Base-by-base conservation (phyloP, 2,797 vertebrate genomes). In the Galaxias olidus region DNA sequence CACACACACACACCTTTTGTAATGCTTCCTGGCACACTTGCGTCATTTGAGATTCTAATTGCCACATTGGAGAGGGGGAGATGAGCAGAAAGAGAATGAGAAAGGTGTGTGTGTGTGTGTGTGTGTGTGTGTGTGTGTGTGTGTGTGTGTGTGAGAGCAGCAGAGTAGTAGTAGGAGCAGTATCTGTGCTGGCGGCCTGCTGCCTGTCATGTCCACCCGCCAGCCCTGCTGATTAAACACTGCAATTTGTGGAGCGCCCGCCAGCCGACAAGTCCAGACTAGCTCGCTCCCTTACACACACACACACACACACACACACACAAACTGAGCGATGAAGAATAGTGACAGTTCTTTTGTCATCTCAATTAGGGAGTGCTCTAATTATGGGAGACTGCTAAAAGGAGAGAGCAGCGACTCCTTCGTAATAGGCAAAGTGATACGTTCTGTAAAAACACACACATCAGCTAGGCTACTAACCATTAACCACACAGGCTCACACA, bases 191-290 rank as follows among this genome's bases (percentile, higher is more conserved):
- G 42, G 18, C 67, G 63, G 59, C 58, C 46, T 65, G 61, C 72
- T 61, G 59, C 61, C 73, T 74, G 68, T 74, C 74, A 80, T 54
- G 61, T 71, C 63, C 52, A 68, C 45, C 61, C 59, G 68, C 73
- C 72, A 77, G 72, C 65, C 8, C 58, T 58, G 56, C 61, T 76
- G 66, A 84, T 79, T 76, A 77, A 75, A 76, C 20, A 43, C 57
- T 45, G 61, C 57, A 76, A 70, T 80, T 76, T 79, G 67, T 68
- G 71, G 58, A 69, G 54, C 48, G n/a, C 46, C 58, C 42, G 13
- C 41, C 45, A 59, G 42, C 61, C 43, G 41, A 66, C 71, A 12
- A 58, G 60, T 53, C 41, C 41, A 59, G 60, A 66, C 62, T 63
- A 44, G 74, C 75, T 44, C 6, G 8, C 8, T 19, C 15, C 56